Percentiles rank a stretch among this genome's conserved stretches.
phyloP scores from a whole-genome alignment of 2,797 vertebrate species.

The Sarcoramphus papa region DNA sequence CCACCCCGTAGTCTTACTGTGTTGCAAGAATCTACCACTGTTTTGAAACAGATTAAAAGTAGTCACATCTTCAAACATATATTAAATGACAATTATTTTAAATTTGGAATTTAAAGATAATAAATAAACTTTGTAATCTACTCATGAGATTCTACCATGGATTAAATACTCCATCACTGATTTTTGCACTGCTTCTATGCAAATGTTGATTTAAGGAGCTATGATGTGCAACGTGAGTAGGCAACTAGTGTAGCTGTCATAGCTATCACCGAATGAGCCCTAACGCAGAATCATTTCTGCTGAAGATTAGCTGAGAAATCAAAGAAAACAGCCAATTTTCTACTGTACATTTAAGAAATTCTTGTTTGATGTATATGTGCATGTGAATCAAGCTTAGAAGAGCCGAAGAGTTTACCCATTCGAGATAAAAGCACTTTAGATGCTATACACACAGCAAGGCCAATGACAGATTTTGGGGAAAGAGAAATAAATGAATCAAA shows the following conservation, averaged over 20 bases:
- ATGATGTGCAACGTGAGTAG: neutral
- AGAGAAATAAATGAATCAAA: neutral
- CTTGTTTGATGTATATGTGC: neutral
- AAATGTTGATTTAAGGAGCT: neutral
- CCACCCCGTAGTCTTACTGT: neutral
- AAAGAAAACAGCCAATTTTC: neutral
- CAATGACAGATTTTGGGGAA: neutral
- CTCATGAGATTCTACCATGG: neutral
- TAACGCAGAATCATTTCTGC: neutral
- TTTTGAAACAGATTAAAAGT: neutral
- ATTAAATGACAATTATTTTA: neutral
- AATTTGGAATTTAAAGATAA: neutral
- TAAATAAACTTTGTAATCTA: neutral
- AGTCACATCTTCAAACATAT: rapidly evolving
- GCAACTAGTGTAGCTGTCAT: neutral
- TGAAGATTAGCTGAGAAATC: neutral
- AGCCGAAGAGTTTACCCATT: neutral
- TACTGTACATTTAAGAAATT: neutral
- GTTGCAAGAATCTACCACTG: neutral
- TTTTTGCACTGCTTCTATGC: neutral
- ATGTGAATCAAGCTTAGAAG: neutral
- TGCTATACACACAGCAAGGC: neutral
- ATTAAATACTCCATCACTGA: neutral
- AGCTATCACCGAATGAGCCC: neutral
- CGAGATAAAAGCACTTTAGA: neutral